Evolutionary conservation across 2,888 invertebrate species (phyloP).

Genomic region (Sycophila texana): DNA sequence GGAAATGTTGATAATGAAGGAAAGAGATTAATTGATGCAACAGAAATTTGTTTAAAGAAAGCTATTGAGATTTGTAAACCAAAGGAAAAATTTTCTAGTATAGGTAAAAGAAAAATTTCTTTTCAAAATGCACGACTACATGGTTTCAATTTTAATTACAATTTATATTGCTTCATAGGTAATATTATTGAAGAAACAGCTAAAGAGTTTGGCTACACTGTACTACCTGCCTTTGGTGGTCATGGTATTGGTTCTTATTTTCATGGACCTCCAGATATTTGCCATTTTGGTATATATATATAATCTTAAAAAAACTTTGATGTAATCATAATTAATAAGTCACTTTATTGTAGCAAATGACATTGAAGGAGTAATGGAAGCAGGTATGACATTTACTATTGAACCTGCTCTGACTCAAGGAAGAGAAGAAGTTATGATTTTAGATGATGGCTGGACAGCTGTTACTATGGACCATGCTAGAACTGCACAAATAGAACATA

Average conservation of each 20-base stretch:
- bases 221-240: constrained; percentile 89
- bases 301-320: not conserved
- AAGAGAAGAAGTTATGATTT: constrained; percentile 80
- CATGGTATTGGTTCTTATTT: constrained; percentile 96
- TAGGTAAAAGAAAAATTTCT: constrained; percentile 74
- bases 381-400: constrained; percentile 97
- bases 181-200: constrained; percentile 82
- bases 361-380: constrained; percentile 83
- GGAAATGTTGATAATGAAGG: constrained; percentile 89
- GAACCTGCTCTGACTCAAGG: constrained; percentile 93
- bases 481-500: constrained; percentile 94
- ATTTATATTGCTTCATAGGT: constrained; percentile 74
- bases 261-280: constrained; percentile 94
- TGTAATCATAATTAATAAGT: not conserved
- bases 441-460: constrained; percentile 96
- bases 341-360: constrained; percentile 79
- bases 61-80: constrained; percentile 79
- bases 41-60: constrained; percentile 83
- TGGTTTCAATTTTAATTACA: not conserved
- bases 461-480: constrained; percentile 88
- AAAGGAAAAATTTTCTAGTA: constrained; percentile 75
- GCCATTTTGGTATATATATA: constrained; percentile 83
- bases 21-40: constrained; percentile 81
- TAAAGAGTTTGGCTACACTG: constrained; percentile 79
- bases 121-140: not conserved